Evolutionary conservation across 2,797 vertebrate species (phyloP).

Genomic region (Rhyacichthys aspro): DNA sequence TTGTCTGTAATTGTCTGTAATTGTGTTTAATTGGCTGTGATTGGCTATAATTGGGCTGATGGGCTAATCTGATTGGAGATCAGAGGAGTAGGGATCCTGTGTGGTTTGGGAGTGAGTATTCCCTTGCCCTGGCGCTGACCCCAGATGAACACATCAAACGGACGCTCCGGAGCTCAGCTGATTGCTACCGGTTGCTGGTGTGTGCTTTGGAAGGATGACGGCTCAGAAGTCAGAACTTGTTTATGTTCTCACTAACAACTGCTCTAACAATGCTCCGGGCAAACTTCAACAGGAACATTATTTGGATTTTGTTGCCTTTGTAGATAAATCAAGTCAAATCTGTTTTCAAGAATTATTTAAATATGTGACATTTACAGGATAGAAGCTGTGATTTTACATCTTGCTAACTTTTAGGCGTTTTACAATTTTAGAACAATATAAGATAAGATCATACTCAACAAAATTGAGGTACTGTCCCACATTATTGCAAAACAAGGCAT

Average conservation of each 20-base stretch:
- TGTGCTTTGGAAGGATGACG: slow-evolving; percentile 42
- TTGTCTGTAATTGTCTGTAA: slow-evolving; percentile 75
- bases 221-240: slow-evolving; percentile 21
- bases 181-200: slow-evolving; percentile 55
- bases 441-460: too few species aligned
- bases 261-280: slow-evolving; percentile 13
- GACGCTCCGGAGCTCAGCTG: slow-evolving; percentile 59
- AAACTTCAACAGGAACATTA: not conserved
- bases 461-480: too few species aligned
- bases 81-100: slow-evolving; percentile 66
- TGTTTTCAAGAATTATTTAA: too few species aligned
- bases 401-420: too few species aligned
- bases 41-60: slow-evolving; percentile 75
- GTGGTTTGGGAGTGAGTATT: slow-evolving; percentile 68
- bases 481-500: too few species aligned
- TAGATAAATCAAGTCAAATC: too few species aligned
- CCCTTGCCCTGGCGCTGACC: slow-evolving; percentile 63
- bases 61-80: slow-evolving; percentile 77
- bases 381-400: too few species aligned
- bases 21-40: slow-evolving; percentile 75
- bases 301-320: not conserved
- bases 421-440: too few species aligned
- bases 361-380: too few species aligned
- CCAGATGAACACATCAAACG: slow-evolving; percentile 68
- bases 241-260: slow-evolving; percentile 34